Evolutionary conservation across 2,888 invertebrate species (phyloP), one percentile per base, ranked within the genome.

Genomic region (Tinea pellionella): DNA sequence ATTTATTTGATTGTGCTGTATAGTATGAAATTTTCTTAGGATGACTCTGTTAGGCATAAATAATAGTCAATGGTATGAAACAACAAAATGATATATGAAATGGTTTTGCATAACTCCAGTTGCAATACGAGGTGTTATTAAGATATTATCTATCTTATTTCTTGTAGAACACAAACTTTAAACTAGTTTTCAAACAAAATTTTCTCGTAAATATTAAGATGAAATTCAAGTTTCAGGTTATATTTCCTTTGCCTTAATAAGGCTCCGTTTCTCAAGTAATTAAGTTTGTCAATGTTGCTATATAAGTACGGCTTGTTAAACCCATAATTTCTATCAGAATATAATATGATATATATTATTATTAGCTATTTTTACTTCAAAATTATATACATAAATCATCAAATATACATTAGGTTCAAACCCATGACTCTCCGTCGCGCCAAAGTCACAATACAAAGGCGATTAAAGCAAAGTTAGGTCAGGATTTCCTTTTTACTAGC

Each of bases 61-160:
- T 78, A 77, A 78, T 69, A 66, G 66, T 63, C 72, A 74, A 70
- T 73, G 72, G 71, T 64, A 69, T 66, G 75, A 69, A 76, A 75
- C 73, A 65, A 67, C 75, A 15, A 71, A 77, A 75, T 75, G 73
- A 57, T 57, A 9, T 57, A 32, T 57, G 55, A 12, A 12, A 37
- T 37, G 37, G 37, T 37, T 37, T 37, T 37, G 37, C 37, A 9
- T 37, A 37, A 37, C 37, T 37, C 9, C 37, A 37, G 37, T 6
- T 37, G 37, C n/a, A n/a, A n/a, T 37, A 37, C 37, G 37, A 37
- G 37, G 37, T 37, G 37, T 37, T 37, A 37, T 37, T 37, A 37
- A 37, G 37, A 37, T 37, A 2, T 37, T 37, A 37, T 37, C 37
- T 37, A 9, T 37, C 1, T n/a, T n/a, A 37, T 9, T 37, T 37